phyloP scores from a whole-genome alignment of 1,140 invertebrate genomes.

The Aphelinus certus region DNA sequence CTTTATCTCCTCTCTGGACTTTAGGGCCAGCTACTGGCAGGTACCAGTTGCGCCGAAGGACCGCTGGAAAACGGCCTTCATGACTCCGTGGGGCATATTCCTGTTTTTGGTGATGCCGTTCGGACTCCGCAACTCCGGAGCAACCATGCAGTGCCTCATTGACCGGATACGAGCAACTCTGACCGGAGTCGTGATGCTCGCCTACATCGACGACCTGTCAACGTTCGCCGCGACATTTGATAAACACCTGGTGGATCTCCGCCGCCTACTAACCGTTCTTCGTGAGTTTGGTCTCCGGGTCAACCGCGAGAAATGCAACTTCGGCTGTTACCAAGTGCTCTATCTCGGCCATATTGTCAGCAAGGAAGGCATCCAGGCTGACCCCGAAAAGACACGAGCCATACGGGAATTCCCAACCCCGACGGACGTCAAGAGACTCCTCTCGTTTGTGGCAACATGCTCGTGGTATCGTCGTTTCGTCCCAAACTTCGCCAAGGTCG shows the following conservation, averaged over 20 bases:
- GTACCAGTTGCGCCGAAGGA: conserved; percentile 43
- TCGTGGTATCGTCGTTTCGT: conserved; percentile 58
- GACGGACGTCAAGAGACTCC: conserved; percentile 38
- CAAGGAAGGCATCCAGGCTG: conserved; percentile 15
- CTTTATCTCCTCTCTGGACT: conserved; percentile 29
- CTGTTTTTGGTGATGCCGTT: conserved; percentile 49
- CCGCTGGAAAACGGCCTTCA: conserved; percentile 44
- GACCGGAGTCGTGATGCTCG: background rate
- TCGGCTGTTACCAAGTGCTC: background rate
- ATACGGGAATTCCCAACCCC: conserved; percentile 37
- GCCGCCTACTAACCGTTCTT: too few relatives aligned
- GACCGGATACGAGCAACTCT: too few relatives aligned
- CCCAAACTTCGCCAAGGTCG: conserved; percentile 22
- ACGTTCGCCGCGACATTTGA: too few relatives aligned
- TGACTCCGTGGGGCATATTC: conserved; percentile 38
- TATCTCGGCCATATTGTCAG: background rate
- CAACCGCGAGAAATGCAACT: background rate
- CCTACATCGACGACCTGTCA: background rate
- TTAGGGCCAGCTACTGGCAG: background rate
- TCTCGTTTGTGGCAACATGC: conserved; percentile 46
- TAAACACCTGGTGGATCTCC: too few relatives aligned
- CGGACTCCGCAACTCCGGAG: conserved; percentile 58
- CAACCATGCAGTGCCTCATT: conserved; percentile 44
- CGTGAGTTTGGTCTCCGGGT: background rate
- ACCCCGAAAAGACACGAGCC: conserved; percentile 22